phyloP scores from a whole-genome alignment of 2,113 vertebrate species.

The Leptobrachium ailaonicum region DNA sequence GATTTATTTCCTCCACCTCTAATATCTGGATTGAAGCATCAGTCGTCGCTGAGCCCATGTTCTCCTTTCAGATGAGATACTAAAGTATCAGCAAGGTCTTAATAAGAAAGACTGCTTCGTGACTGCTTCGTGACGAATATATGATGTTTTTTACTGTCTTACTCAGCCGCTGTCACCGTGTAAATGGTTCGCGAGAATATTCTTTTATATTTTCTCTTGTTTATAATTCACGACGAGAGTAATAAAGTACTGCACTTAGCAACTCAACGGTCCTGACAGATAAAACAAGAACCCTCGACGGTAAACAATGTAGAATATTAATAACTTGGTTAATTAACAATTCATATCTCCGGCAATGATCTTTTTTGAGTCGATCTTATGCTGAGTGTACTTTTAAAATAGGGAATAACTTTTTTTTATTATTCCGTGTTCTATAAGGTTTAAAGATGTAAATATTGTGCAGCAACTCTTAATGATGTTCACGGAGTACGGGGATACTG shows the following conservation, averaged over 20 bases:
- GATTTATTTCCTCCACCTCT: neutral
- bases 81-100: conserved; percentile 20
- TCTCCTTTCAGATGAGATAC: no score
- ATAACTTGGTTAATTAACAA: neutral
- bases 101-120: conserved; percentile 40
- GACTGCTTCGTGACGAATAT: conserved; percentile 36
- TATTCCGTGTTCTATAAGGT: no score
- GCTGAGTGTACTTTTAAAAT: neutral
- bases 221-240: neutral
- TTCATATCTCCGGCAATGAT: neutral
- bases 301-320: conserved; percentile 6
- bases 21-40: conserved; percentile 18
- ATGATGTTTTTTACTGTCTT: conserved; percentile 39
- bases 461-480: no score
- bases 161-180: conserved; percentile 20
- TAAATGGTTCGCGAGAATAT: conserved; percentile 1
- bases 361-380: neutral
- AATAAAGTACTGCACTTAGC: neutral
- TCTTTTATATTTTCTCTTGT: conserved; percentile 10
- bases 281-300: neutral
- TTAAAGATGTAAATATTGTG: no score
- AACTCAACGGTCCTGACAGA: conserved; percentile 10
- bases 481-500: no score
- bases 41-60: conserved; percentile 9
- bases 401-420: neutral